phyloP scores from a whole-genome alignment of 1,140 invertebrate genomes.

The Solenopsis fugax region DNA sequence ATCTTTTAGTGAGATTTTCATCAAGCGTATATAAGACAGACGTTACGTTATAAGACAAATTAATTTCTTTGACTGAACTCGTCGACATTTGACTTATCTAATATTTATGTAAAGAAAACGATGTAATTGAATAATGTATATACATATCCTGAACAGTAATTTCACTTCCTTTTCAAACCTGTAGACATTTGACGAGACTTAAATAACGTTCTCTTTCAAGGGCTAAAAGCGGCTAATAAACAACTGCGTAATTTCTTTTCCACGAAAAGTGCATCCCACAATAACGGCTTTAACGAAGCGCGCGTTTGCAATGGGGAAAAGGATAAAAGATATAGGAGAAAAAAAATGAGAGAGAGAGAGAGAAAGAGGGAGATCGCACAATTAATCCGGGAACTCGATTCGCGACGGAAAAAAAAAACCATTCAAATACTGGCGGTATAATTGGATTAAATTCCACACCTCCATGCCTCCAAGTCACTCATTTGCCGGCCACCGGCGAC shows the following conservation, averaged over 20 bases:
- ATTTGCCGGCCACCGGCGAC: conserved; percentile 25
- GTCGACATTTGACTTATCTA: not conserved
- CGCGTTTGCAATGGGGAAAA: not conserved
- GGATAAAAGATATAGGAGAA: not conserved
- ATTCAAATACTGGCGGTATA: conserved; percentile 39
- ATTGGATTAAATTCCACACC: conserved; percentile 53
- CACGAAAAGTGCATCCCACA: conserved; percentile 22
- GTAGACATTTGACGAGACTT: not conserved
- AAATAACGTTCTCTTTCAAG: not conserved
- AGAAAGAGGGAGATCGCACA: conserved; percentile 24
- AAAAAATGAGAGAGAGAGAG: not conserved
- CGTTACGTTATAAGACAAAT: not conserved
- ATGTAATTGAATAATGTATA: not conserved
- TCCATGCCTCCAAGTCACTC: conserved; percentile 25
- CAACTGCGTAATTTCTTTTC: not conserved
- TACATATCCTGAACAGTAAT: not conserved
- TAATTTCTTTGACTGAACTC: not conserved
- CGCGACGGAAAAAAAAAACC: not conserved
- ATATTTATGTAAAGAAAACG: not conserved
- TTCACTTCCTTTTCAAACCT: not conserved
- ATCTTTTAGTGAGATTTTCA: conserved; percentile 7
- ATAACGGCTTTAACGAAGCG: conserved; percentile 29
- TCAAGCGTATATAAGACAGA: not conserved
- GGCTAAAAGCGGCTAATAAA: conserved; percentile 24
- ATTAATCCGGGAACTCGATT: conserved; percentile 42